Percentiles rank a stretch among this genome's conserved stretches.
These are phyloP conservation scores for Amphiduros pacificus DNA, from an alignment of 2,888 invertebrate species.

Conservation along the genomic window DNA sequence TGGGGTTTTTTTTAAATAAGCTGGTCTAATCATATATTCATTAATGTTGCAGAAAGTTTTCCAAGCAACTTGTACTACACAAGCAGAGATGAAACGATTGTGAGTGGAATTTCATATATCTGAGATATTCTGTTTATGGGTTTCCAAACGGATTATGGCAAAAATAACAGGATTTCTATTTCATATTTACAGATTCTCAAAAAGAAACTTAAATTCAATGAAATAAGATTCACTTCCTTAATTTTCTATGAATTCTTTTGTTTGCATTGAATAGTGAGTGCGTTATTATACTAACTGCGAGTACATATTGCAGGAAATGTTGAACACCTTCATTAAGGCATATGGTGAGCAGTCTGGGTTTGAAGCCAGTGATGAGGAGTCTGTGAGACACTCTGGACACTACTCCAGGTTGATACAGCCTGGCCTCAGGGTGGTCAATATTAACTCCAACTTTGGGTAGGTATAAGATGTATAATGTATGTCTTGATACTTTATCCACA, in stretches of 20 bases:
- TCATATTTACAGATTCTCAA: too few species aligned
- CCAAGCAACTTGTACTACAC: conserved; percentile 1
- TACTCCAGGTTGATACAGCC: conserved; percentile 2
- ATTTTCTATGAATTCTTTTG: too few species aligned
- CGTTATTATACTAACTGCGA: too few species aligned
- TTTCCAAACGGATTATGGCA: too few species aligned
- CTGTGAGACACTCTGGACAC: background rate
- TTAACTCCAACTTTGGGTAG: conserved; percentile 8
- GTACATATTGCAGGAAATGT: background rate
- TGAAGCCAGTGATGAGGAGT: background rate
- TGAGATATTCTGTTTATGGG: background rate
- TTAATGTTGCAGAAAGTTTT: conserved; percentile 1
- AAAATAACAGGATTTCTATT: too few species aligned
- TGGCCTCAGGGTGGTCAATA: background rate
- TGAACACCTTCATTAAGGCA: background rate
- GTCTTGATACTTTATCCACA: too few species aligned
- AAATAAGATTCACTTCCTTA: too few species aligned
- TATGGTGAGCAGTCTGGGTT: background rate
- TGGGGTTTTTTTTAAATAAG: background rate
- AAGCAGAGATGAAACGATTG: background rate
- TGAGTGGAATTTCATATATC: background rate
- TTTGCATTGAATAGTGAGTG: too few species aligned
- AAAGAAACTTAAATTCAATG: too few species aligned
- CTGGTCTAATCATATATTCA: background rate
- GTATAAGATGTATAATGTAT: too few species aligned